These are phyloP conservation scores for Oreotrochilus melanogaster DNA, from an alignment of 2,113 vertebrate genomes.

Conservation along the genomic window DNA sequence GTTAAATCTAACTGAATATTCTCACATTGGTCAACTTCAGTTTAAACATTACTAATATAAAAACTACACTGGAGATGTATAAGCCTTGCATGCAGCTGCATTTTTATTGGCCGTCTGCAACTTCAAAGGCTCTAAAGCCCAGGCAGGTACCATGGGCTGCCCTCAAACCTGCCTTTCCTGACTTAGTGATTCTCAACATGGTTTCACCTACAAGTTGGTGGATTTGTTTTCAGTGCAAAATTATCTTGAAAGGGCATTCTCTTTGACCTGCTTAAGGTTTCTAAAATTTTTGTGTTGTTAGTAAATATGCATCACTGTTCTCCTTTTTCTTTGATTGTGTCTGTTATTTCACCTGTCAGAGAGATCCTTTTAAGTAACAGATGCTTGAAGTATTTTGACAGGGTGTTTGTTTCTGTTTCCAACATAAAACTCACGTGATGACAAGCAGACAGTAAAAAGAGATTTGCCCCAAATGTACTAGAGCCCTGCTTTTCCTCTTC, in stretches of 20 bases:
- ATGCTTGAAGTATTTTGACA: constrained; percentile 59
- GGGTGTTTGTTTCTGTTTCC: constrained; percentile 61
- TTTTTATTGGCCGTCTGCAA: constrained; percentile 81
- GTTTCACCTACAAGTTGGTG: constrained; percentile 47
- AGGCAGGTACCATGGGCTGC: constrained; percentile 61
- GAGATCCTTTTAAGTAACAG: constrained; percentile 31
- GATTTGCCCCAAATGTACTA: constrained; percentile 51
- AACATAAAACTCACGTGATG: constrained; percentile 45
- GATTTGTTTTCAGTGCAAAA: constrained; percentile 38
- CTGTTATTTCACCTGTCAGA: constrained; percentile 33
- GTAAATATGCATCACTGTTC: not conserved
- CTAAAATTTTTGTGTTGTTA: not conserved
- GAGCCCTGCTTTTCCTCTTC: not conserved
- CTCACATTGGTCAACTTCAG: not conserved
- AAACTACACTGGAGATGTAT: not conserved
- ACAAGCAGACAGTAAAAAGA: constrained; percentile 61
- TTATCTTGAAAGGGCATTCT: not conserved
- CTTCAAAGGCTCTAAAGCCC: constrained; percentile 81
- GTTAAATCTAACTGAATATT: not conserved
- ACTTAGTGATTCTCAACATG: constrained; percentile 77
- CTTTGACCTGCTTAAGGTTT: not conserved
- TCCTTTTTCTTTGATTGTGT: not conserved
- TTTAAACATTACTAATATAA: constrained; percentile 39
- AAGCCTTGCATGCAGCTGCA: constrained; percentile 74
- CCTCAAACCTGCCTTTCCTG: constrained; percentile 47